These are phyloP conservation scores for Melipona bicolor DNA, from an alignment of 2,888 invertebrate species.

Conservation along the genomic window DNA sequence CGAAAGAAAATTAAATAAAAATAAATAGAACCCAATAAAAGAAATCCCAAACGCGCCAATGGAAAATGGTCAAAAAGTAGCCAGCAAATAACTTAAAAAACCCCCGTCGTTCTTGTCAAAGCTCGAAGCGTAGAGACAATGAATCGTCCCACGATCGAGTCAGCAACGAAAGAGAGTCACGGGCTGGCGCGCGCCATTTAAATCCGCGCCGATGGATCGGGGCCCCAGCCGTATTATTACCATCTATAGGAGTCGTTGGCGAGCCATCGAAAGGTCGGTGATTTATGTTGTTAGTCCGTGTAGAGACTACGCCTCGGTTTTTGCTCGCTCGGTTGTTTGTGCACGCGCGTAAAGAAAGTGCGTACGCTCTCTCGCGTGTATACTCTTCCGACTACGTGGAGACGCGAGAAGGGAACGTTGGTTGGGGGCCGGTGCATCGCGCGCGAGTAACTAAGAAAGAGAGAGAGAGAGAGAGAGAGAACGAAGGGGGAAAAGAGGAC, in stretches of 20 bases:
- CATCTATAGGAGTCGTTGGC: constrained; percentile 62
- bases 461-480: constrained; percentile 2
- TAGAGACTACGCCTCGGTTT: constrained; percentile 47
- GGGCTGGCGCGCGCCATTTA: constrained; percentile 50
- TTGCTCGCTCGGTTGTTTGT: constrained; percentile 23
- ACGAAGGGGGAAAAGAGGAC: background rate
- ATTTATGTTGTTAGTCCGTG: constrained; percentile 60
- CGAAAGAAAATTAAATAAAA: no score
- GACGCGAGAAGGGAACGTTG: constrained; percentile 1
- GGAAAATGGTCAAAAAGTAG: no score
- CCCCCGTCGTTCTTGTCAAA: background rate
- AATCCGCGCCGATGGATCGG: constrained; percentile 45
- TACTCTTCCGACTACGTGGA: constrained; percentile 7
- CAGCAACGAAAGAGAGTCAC: background rate
- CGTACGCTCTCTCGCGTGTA: background rate
- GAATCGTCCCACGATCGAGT: constrained; percentile 1
- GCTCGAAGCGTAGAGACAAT: background rate
- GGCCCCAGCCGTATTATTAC: constrained; percentile 59
- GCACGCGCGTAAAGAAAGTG: constrained; percentile 39
- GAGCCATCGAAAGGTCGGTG: constrained; percentile 63
- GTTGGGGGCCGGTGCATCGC: constrained; percentile 8
- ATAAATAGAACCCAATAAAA: no score
- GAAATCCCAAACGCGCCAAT: no score
- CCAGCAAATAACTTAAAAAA: no score
- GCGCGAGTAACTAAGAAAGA: background rate